Conservation (phyloP, 1,140 invertebrate species). For the Platyscapa corneri region DNA sequence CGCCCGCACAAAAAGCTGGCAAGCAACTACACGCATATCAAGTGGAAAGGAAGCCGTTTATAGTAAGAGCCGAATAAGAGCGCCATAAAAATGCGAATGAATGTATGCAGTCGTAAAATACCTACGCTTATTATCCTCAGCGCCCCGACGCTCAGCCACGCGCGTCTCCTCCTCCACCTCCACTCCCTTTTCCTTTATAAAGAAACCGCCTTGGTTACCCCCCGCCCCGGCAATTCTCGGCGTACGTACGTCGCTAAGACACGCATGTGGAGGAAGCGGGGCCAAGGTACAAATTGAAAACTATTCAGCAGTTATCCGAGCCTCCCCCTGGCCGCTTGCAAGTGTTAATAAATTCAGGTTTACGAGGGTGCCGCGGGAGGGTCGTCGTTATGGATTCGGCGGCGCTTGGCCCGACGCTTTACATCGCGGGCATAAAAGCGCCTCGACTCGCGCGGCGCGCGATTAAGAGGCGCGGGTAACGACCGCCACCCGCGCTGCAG, state of each 20-base stretch:
- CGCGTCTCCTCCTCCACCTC: too few relatives aligned
- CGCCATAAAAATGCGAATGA: neutral
- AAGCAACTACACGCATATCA: neutral
- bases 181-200: too few relatives aligned
- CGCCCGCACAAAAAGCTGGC: neutral
- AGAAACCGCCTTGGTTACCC: too few relatives aligned
- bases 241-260: neutral
- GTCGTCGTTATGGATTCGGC: constrained; percentile 59
- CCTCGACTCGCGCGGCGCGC: neutral
- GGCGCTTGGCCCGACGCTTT: neutral
- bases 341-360: constrained; percentile 76
- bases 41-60: neutral
- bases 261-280: neutral
- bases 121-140: constrained; percentile 1
- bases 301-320: constrained; percentile 71
- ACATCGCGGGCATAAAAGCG: constrained; percentile 1
- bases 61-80: neutral
- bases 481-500: neutral
- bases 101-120: neutral
- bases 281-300: constrained; percentile 74
- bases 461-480: constrained; percentile 15
- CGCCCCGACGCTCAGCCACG: too few relatives aligned
- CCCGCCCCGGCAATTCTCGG: too few relatives aligned
- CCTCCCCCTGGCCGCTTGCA: constrained; percentile 63
- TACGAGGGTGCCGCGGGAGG: constrained; percentile 70